Percentiles rank a stretch among this genome's conserved stretches.
phyloP scores from a whole-genome alignment of 2,888 invertebrate genomes.

The Pasiphila rectangulata region DNA sequence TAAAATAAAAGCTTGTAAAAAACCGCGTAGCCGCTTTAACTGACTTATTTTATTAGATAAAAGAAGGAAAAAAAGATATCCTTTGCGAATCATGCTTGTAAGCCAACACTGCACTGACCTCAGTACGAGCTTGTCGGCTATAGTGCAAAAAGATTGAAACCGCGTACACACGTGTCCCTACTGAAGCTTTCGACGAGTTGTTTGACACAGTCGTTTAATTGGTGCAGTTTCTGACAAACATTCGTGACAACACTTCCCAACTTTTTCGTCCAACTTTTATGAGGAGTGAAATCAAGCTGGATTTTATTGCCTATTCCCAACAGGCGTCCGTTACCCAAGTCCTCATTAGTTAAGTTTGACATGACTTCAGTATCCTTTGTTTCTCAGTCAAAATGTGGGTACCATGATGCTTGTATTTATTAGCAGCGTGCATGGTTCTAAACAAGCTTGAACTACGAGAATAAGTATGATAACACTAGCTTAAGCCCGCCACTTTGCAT shows the following conservation, averaged over 20 bases:
- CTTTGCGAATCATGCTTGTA: too few species aligned
- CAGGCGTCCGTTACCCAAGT: slow-evolving; percentile 1
- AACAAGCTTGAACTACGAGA: too few species aligned
- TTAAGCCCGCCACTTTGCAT: too few species aligned
- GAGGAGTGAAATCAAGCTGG: slow-evolving; percentile 10
- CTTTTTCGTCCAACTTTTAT: slow-evolving; percentile 22
- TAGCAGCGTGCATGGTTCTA: too few species aligned
- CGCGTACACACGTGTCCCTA: slow-evolving; percentile 29
- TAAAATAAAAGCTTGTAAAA: too few species aligned
- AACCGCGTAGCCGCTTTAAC: too few species aligned
- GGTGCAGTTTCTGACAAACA: slow-evolving; percentile 29
- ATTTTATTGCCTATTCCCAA: slow-evolving; percentile 18
- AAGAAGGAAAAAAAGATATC: too few species aligned
- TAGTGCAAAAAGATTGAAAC: slow-evolving; percentile 18
- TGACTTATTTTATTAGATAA: too few species aligned
- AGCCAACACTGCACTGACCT: slow-evolving; percentile 26
- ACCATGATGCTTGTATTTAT: too few species aligned
- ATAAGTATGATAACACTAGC: too few species aligned
- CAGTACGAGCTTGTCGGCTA: slow-evolving; percentile 10
- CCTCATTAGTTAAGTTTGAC: slow-evolving; percentile 21
- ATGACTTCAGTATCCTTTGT: not conserved
- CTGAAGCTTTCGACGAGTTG: slow-evolving; percentile 27
- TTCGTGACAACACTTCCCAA: slow-evolving; percentile 18
- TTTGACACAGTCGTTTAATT: slow-evolving; percentile 33
- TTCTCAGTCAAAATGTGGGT: too few species aligned